These are phyloP conservation scores for Nyctalus aviator DNA, from an alignment of 2,797 vertebrate genomes.

Conservation along the genomic window DNA sequence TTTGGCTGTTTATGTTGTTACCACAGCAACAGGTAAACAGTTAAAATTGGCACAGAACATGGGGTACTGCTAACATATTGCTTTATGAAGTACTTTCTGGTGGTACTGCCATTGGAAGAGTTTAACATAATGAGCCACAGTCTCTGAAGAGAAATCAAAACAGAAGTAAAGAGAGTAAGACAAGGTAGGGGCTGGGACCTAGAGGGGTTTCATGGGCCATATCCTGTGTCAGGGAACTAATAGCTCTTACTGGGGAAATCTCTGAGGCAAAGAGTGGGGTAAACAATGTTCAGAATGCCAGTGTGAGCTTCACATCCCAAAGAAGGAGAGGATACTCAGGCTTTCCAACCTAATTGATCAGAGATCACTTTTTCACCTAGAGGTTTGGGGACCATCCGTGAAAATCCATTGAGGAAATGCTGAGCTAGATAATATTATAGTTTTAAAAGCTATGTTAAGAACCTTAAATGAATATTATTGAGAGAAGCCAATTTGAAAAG, in stretches of 20 bases:
- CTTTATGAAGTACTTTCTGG: conserved; percentile 43
- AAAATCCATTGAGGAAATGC: conserved; percentile 15
- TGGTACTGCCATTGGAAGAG: conserved; percentile 13
- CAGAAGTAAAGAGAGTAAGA: neutral
- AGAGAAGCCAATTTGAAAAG: neutral
- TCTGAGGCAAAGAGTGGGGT: neutral
- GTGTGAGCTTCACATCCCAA: neutral
- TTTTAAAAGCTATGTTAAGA: neutral
- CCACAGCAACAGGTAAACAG: conserved; percentile 72
- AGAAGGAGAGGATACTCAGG: neutral
- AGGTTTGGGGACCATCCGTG: neutral
- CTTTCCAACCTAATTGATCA: neutral
- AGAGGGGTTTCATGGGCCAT: neutral
- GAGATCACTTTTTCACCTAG: neutral
- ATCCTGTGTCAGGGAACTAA: neutral
- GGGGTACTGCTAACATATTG: conserved; percentile 11
- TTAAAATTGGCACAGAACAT: conserved; percentile 61
- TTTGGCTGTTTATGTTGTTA: conserved; percentile 59
- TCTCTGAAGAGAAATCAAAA: neutral
- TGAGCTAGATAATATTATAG: neutral
- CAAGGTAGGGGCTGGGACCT: neutral
- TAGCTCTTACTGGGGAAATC: neutral
- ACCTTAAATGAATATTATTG: neutral
- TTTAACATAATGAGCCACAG: neutral
- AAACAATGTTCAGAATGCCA: neutral